A percentile compares a stretch with the other conserved stretches of the same genome.
Evolutionary conservation across 1,140 invertebrate genomes (phyloP).

Genomic region (Andrena cerasifolii): DNA sequence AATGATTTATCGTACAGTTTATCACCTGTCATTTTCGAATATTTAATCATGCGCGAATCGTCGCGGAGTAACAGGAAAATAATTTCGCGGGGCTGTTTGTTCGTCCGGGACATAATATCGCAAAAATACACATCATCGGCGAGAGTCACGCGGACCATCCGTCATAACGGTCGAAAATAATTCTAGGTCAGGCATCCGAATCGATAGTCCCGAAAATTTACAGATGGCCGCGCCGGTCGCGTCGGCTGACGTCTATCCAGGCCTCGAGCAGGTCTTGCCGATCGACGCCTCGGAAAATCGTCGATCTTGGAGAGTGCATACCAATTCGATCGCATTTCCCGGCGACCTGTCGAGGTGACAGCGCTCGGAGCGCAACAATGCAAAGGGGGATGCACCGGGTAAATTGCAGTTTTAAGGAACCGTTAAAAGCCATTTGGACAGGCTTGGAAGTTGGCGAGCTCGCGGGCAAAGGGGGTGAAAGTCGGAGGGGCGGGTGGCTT

Average conservation of each 20-base stretch:
- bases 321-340: neutral
- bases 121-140: neutral
- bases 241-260: neutral
- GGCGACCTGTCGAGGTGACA: neutral
- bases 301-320: neutral
- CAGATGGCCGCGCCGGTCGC: neutral
- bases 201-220: slow-evolving; percentile 52
- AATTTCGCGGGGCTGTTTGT: too few species aligned
- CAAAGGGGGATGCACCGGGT: neutral
- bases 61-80: neutral
- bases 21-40: neutral
- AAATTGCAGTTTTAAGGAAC: too few species aligned
- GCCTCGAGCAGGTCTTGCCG: neutral
- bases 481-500: too few species aligned
- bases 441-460: too few species aligned
- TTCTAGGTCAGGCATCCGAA: slow-evolving; percentile 27
- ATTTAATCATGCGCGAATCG: neutral
- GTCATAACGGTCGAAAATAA: neutral
- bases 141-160: neutral
- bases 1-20: neutral
- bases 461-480: too few species aligned
- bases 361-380: neutral
- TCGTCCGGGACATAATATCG: neutral
- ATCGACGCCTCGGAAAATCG: neutral
- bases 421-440: too few species aligned